Evolutionary conservation across 2,113 vertebrate species (phyloP), one percentile per base, ranked within the genome.

Genomic region (Dromaius novaehollandiae): DNA sequence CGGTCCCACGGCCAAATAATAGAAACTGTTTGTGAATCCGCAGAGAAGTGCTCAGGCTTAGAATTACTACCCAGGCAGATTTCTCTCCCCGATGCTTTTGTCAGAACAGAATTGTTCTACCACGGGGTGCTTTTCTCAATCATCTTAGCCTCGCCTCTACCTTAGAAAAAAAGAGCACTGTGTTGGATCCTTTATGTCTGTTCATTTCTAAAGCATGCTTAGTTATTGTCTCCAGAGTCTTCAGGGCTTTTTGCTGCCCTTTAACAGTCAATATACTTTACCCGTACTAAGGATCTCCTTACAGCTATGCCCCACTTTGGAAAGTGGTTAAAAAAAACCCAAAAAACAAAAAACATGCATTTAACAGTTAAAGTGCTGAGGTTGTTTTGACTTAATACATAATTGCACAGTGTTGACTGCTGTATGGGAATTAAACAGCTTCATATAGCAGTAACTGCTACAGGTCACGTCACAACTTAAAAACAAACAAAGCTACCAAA

Each of bases 91-190:
- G 11, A 11, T 63, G 53, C 30, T 83, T 87, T 44, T 73, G 28
- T 65, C 44, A 46, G n/a, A 93, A 82, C 0, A 63, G 26, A 86
- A 42, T 46, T 61, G 13, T 69, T 82, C 34, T 46, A 14, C n/a
- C 18, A 2, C 1, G 0, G 15, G 4, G 4, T 2, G 1, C 17
- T 90, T 66, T 75, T 64, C 50, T 92, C 28, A 30, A 3, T 73
- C 75, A 28, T 9, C 24, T 82, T n/a, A 71, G 55, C 6, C 5
- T 20, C 1, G 18, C 9, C 2, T 74, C 11, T 70, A 77, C 25
- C 28, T 81, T n/a, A 14, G 70, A 21, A 74, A 50, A 56, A 24
- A 66, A 13, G 13, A 64, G 24, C 6, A 5, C 44, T 53, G 1
- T 36, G 5, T 34, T 66, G 28, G 24, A 55, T 34, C 13, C 16